These are phyloP conservation scores for Pachyrhynchus sulphureomaculatus DNA, from an alignment of 1,140 invertebrate genomes.

Conservation along the genomic window DNA sequence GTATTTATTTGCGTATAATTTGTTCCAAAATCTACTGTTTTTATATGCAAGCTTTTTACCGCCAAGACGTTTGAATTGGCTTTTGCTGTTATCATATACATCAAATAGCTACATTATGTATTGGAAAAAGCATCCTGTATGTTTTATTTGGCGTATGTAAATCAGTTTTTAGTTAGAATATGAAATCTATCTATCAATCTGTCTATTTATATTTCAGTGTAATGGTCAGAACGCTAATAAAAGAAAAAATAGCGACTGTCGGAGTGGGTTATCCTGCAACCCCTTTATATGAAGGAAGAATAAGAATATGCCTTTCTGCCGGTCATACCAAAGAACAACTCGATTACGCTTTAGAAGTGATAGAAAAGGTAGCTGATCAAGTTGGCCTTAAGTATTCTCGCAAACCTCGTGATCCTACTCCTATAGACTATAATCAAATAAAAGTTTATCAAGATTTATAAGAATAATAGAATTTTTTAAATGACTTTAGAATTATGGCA, in stretches of 20 bases:
- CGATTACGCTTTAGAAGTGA: conserved; percentile 77
- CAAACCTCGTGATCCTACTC: conserved; percentile 58
- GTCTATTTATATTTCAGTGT: conserved; percentile 57
- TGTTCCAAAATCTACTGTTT: too few relatives aligned
- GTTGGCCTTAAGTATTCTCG: conserved; percentile 74
- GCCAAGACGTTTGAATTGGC: too few relatives aligned
- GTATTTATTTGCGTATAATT: too few relatives aligned
- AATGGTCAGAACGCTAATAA: conserved; percentile 81
- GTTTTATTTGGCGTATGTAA: too few relatives aligned
- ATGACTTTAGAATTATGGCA: too few relatives aligned
- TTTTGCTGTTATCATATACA: too few relatives aligned
- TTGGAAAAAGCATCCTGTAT: too few relatives aligned
- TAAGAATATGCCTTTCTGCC: conserved; percentile 94
- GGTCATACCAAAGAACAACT: conserved; percentile 95
- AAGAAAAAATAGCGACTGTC: conserved; percentile 84
- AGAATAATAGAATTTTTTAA: too few relatives aligned
- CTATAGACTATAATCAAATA: conserved; percentile 59
- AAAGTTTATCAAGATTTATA: conserved; percentile 36
- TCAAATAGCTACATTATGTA: too few relatives aligned
- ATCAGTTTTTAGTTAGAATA: too few relatives aligned
- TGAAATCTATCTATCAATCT: too few relatives aligned
- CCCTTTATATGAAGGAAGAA: conserved; percentile 90
- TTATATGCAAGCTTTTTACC: too few relatives aligned
- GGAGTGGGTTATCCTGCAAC: conserved; percentile 98
- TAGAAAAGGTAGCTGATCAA: conserved; percentile 69